Base-by-base conservation (phyloP, 2,888 invertebrate genomes). In the Ornithoptera priamus region DNA sequence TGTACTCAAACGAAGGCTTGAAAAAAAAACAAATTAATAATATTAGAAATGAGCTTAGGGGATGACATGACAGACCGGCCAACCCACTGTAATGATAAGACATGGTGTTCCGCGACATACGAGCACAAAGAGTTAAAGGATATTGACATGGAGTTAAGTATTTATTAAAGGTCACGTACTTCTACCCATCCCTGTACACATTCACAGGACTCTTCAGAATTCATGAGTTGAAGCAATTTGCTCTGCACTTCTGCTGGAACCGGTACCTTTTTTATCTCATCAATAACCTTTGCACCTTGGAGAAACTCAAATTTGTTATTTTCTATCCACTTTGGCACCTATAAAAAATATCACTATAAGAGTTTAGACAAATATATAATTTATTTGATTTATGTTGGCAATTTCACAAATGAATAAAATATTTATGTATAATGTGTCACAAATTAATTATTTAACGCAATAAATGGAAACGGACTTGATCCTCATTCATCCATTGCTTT, bases 111-210 rank as follows among this genome's bases (percentile, higher is more conserved):
- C 56, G 20, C 56, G 36, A 36, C 36, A 36, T 36, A 36, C 36
- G 36, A 36, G 36, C 2, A 2, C 36, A 36, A 36, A 5, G 36
- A 2, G 1, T 36, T 22, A 22, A 22, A 22, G 22, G 22, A 22
- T 22, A 22, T 22, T 22, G 22, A 22, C 22, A 22, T 22, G 22
- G 22, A 22, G 22, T 22, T 22, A 22, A 46, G 17, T 46, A 46
- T 8, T 46, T 46, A 2, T 7, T 36, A 36, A 22, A 22, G 22
- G 22, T 22, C 8, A 53, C 62, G 75, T 76, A 92, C 92, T 85
- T 89, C 84, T 17, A 93, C 86, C 93, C 93, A 93, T 65, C 87
- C 89, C 50, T 86, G 88, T 75, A 93, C 86, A 72, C 89, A 89
- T 18, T 93, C 93, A 69, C 85, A 87, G 72, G 77, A 84, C 71